Evolutionary conservation across 2,113 vertebrate species (phyloP).

Genomic region (Dasyprocta punctata): DNA sequence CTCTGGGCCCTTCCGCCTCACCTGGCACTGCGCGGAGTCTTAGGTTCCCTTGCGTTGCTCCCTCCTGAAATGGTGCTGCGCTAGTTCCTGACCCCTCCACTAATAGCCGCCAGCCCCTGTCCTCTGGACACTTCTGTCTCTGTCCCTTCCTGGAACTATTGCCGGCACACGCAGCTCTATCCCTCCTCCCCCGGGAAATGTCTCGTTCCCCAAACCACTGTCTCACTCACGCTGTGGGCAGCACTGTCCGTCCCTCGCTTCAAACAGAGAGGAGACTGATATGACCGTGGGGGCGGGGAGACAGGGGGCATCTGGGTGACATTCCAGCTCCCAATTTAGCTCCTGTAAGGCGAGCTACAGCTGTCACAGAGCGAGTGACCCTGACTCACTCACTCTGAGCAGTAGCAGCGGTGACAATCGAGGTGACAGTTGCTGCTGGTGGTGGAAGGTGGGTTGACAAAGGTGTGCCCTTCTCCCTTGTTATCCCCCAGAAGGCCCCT

Average conservation of each 20-base stretch:
- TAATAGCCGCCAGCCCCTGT: not conserved
- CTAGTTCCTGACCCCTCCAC: not conserved
- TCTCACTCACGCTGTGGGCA: not conserved
- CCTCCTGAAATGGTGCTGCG: constrained; percentile 29
- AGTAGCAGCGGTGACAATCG: too few relatives aligned
- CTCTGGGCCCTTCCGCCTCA: not conserved
- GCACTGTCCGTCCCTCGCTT: constrained; percentile 52
- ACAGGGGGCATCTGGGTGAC: constrained; percentile 72
- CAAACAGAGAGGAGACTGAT: constrained; percentile 74
- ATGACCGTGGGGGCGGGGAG: constrained; percentile 79
- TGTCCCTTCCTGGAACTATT: not conserved
- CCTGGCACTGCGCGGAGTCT: not conserved
- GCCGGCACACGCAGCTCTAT: not conserved
- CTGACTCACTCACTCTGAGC: constrained; percentile 81
- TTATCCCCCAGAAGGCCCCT: not conserved
- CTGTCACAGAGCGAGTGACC: constrained; percentile 86
- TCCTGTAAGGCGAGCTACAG: constrained; percentile 84
- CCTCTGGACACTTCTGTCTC: not conserved
- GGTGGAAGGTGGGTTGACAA: not conserved
- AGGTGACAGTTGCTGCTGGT: not conserved
- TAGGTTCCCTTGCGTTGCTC: not conserved
- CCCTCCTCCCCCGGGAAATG: not conserved
- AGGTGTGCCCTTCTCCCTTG: not conserved
- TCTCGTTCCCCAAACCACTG: constrained; percentile 18
- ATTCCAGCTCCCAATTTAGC: constrained; percentile 86